These are phyloP conservation scores for Eubasilissa splendida DNA, from an alignment of 2,888 invertebrate species.

Conservation along the genomic window DNA sequence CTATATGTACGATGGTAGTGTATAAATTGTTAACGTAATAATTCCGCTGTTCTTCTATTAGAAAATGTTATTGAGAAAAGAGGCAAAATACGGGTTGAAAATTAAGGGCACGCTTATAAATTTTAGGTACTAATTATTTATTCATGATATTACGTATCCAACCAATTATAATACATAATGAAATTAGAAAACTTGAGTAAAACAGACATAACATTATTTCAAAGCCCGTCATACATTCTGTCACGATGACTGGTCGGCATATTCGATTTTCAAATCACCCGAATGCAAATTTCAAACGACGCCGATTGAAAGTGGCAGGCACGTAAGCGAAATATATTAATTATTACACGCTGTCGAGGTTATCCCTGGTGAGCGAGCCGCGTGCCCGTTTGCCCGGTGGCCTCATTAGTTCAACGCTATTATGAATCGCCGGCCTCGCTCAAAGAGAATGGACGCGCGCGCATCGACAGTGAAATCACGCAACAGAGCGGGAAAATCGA, in stretches of 20 bases:
- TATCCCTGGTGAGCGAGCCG: background rate
- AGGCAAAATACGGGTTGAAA: too few relatives aligned
- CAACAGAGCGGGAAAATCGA: conserved; percentile 45
- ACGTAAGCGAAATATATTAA: background rate
- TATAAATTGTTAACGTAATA: too few relatives aligned
- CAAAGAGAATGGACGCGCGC: conserved; percentile 32
- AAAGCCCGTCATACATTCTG: too few relatives aligned
- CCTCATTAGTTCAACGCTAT: background rate
- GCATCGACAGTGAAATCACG: conserved; percentile 31
- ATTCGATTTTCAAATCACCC: conserved; percentile 27
- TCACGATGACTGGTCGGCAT: background rate
- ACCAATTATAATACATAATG: too few relatives aligned
- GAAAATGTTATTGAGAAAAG: too few relatives aligned
- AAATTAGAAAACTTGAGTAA: too few relatives aligned
- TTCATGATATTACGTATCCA: too few relatives aligned
- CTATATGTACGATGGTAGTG: too few relatives aligned
- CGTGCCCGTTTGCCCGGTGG: conserved; percentile 11
- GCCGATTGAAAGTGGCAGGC: background rate
- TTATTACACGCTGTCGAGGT: background rate
- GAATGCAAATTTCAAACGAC: conserved; percentile 3
- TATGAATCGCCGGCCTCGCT: conserved; percentile 29
- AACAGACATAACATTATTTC: too few relatives aligned
- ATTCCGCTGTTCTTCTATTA: too few relatives aligned
- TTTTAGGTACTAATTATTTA: too few relatives aligned
- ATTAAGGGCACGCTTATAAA: too few relatives aligned